A percentile compares a stretch with the other conserved stretches of the same genome.
These are phyloP conservation scores for Chionomys nivalis DNA, from an alignment of 2,113 vertebrate genomes.

Conservation along the genomic window DNA sequence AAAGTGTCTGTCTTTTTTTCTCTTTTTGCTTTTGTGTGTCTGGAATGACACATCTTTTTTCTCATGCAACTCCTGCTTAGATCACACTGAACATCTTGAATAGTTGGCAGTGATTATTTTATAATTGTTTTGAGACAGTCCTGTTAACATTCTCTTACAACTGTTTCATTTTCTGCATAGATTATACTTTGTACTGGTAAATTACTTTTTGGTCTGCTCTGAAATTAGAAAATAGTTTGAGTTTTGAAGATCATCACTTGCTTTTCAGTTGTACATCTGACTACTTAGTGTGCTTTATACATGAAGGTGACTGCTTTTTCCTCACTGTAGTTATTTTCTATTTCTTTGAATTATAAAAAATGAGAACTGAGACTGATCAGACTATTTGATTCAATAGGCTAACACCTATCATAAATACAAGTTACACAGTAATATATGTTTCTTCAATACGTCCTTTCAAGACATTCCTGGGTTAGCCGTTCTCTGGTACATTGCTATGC, in stretches of 20 bases:
- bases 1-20: not conserved
- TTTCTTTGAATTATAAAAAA: not conserved
- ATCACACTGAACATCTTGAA: not conserved
- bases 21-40: not conserved
- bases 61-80: not conserved
- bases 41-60: not conserved
- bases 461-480: not conserved
- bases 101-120: not conserved
- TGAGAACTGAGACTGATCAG: not conserved
- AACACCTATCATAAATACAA: not conserved
- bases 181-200: not conserved
- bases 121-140: not conserved
- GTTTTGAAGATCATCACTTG: not conserved
- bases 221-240: not conserved
- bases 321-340: not conserved
- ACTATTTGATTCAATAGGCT: not conserved
- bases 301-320: not conserved
- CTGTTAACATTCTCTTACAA: conserved; percentile 2
- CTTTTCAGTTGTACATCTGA: not conserved
- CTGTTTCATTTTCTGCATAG: not conserved
- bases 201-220: not conserved
- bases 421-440: not conserved
- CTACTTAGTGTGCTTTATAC: not conserved
- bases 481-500: not conserved
- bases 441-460: not conserved